These are phyloP conservation scores for Plecotus auritus DNA, from an alignment of 2,113 vertebrate species.

Conservation along the genomic window DNA sequence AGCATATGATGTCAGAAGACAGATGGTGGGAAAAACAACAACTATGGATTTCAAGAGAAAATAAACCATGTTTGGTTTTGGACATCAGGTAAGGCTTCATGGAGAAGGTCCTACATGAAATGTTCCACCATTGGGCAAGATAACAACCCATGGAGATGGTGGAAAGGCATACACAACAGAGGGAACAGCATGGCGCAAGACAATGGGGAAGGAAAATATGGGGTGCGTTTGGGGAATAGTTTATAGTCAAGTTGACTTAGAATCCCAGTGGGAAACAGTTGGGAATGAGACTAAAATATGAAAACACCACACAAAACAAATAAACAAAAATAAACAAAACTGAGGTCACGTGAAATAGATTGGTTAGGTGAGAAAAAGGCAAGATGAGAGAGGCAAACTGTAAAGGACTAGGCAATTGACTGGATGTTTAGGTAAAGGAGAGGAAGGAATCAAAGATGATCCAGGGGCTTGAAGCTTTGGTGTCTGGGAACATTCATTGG, in stretches of 20 bases:
- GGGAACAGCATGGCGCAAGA: background rate
- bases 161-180: background rate
- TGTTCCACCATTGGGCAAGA: background rate
- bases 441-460: background rate
- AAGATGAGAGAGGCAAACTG: background rate
- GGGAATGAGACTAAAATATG: background rate
- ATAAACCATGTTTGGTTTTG: background rate
- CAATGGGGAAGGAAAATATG: background rate
- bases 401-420: background rate
- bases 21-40: background rate
- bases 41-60: background rate
- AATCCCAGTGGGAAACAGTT: background rate
- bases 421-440: background rate
- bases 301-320: background rate
- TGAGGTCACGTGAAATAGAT: background rate
- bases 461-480: background rate
- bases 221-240: background rate
- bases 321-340: background rate
- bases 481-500: background rate
- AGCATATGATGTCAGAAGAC: background rate
- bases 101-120: background rate
- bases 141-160: background rate
- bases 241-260: background rate
- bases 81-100: background rate
- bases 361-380: background rate